Evolutionary conservation across 1,140 invertebrate genomes (phyloP).

Genomic region (Ditylenchus dipsaci): DNA sequence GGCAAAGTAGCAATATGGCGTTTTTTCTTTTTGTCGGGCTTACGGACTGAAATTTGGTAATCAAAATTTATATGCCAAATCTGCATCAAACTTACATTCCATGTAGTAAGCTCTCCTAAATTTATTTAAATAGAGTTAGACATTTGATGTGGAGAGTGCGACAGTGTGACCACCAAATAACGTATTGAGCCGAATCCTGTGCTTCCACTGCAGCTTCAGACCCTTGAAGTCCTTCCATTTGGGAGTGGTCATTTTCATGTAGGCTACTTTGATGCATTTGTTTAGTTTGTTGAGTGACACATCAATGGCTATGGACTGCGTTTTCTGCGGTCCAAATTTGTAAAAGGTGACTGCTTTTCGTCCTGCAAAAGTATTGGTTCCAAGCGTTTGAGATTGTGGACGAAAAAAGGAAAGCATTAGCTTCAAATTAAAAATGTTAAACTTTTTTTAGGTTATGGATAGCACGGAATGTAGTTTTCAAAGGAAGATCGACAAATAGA

Average conservation of each 20-base stretch:
- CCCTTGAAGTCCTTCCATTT: conserved; percentile 99
- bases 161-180: conserved; percentile 92
- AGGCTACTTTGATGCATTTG: conserved; percentile 57
- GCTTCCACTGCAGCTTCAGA: conserved; percentile 88
- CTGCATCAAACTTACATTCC: conserved; percentile 78
- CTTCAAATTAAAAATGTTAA: conserved; percentile 14
- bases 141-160: too few species aligned
- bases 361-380: conserved; percentile 31
- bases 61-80: background rate
- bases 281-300: conserved; percentile 57
- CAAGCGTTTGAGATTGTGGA: background rate
- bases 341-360: conserved; percentile 58
- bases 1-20: conserved; percentile 56
- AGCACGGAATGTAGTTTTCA: background rate
- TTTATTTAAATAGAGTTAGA: too few species aligned
- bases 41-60: conserved; percentile 39
- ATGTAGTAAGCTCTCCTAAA: conserved; percentile 89
- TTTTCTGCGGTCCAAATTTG: conserved; percentile 56
- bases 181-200: conserved; percentile 96
- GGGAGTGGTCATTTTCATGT: conserved; percentile 73
- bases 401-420: too few species aligned
- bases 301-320: conserved; percentile 57
- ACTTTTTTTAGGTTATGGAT: background rate
- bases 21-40: conserved; percentile 46
- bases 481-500: too few species aligned